Base-by-base conservation (phyloP, 2,888 invertebrate species). In the Eilema griseolum region DNA sequence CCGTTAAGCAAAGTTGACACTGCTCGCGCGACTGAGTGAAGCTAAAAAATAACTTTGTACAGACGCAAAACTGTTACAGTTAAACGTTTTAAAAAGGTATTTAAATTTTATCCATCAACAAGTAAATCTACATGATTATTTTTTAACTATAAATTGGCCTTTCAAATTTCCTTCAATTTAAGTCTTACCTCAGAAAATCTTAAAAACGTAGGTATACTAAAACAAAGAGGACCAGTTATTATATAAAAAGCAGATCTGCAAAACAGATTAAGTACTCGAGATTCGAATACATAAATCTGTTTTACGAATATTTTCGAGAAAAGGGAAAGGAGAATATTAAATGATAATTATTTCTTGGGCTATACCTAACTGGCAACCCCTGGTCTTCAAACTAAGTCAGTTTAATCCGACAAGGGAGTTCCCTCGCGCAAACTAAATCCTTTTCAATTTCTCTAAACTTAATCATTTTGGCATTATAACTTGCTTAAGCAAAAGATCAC, bases 391-490 rank as follows among this genome's bases (percentile, higher is more conserved):
- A 89, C 88, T 89, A 90, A 92, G 89, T 88, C 88, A 90, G 87
- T 90, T 88, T 90, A 92, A 92, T 90, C 89, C 88, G 72, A 83
- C 85, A 86, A 90, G 88, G 88, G 88, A 81, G 86, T 79, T 83
- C 84, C 83, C 85, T 86, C 83, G 84, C 85, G 83, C 87, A 84
- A 84, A 86, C 83, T 85, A 86, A 91, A 92, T 89, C 89, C 89
- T 89, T 92, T 92, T 91, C 89, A 90, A 91, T 92, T 92, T 89
- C 89, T 88, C 83, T 79, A 87, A 87, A 80, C 84, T 86, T 91
- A 90, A 90, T 90, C 88, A 79, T 79, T 82, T 70, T 37, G 62
- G 68, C 66, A 71, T 77, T 71, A 73, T 72, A 41, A 76, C 69
- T 77, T 73, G 67, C 70, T 67, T 75, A 31, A 65, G 72, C 63